phyloP scores from a whole-genome alignment of 2,888 invertebrate species.

The Nymphalis c-album region DNA sequence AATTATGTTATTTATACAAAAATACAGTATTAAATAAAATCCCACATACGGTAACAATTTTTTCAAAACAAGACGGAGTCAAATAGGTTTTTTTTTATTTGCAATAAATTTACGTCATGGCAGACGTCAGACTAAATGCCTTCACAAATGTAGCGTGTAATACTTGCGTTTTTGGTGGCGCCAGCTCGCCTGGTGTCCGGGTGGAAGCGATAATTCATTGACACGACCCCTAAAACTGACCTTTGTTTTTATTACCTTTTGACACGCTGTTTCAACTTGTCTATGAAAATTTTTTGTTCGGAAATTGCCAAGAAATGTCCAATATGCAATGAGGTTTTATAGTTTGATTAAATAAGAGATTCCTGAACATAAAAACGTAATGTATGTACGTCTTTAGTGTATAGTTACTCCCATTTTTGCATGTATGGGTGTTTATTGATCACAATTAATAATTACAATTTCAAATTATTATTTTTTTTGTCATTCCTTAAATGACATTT shows the following conservation, averaged over 20 bases:
- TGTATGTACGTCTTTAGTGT: too few relatives aligned
- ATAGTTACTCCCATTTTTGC: too few relatives aligned
- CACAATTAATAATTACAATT: too few relatives aligned
- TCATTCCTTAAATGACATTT: not conserved
- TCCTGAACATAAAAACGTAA: too few relatives aligned
- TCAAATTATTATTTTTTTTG: too few relatives aligned
- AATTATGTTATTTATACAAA: too few relatives aligned
- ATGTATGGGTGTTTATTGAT: too few relatives aligned
- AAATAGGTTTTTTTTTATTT: not conserved
- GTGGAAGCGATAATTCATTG: constrained; percentile 22
- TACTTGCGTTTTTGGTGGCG: constrained; percentile 25
- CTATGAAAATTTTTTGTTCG: not conserved
- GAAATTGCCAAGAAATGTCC: too few relatives aligned
- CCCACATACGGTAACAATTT: not conserved
- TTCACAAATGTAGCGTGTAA: constrained; percentile 30
- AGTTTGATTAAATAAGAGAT: too few relatives aligned
- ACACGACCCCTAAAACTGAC: constrained; percentile 3
- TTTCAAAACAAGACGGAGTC: not conserved
- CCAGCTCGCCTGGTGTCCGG: constrained; percentile 21
- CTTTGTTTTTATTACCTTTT: not conserved
- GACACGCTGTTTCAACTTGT: not conserved
- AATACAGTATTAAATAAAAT: too few relatives aligned
- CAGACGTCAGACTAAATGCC: not conserved
- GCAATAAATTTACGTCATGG: not conserved
- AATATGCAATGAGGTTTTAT: too few relatives aligned